Evolutionary conservation across 23 tunicate species (phyloP).

Genomic region (Oikopleura vanhoeffeni): DNA sequence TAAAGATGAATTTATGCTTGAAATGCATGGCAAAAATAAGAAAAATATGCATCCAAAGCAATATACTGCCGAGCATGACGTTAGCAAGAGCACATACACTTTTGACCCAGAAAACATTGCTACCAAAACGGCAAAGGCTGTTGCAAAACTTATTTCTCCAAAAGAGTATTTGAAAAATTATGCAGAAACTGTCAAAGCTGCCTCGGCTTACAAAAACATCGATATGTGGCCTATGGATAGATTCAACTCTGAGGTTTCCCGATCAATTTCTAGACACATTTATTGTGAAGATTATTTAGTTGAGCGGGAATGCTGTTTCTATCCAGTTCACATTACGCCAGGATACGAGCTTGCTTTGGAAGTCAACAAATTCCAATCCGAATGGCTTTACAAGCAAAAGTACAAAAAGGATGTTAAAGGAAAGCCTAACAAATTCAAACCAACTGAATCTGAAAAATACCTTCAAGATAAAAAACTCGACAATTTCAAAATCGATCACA

Average conservation of each 20-base stretch:
- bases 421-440: constrained; percentile 37
- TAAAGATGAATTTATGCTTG: not conserved
- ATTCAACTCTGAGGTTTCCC: not conserved
- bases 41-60: not conserved
- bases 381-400: not conserved
- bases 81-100: not conserved
- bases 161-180: not conserved
- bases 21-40: not conserved
- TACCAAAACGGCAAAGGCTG: not conserved
- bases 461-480: not conserved
- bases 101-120: not conserved
- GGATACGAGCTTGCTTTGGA: constrained; percentile 49
- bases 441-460: constrained; percentile 64
- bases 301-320: constrained; percentile 46
- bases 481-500: not conserved
- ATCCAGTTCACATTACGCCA: constrained; percentile 68
- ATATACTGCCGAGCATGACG: not conserved
- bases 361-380: constrained; percentile 23
- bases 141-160: not conserved
- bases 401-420: constrained; percentile 43
- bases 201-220: constrained; percentile 11
- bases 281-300: constrained; percentile 68
- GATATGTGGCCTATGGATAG: not conserved
- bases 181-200: not conserved
- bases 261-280: constrained; percentile 23